Percentiles rank a stretch among this genome's conserved stretches.
These are phyloP conservation scores for Ophonus ardosiacus DNA, from an alignment of 2,888 invertebrate species.

Conservation along the genomic window DNA sequence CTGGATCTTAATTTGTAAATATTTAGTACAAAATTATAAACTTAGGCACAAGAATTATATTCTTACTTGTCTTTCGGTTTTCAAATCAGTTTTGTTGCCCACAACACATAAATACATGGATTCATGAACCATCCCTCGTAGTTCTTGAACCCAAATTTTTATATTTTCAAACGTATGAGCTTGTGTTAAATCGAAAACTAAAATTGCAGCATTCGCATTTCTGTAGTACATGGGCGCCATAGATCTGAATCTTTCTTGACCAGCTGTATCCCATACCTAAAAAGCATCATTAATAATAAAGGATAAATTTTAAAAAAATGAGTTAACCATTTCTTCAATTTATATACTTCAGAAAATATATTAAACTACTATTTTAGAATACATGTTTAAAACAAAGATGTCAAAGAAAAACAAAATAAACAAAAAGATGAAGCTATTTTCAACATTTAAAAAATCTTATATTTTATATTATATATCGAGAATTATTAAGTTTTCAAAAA, in stretches of 20 bases:
- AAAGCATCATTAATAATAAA: neutral
- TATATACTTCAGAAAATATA: too few species aligned
- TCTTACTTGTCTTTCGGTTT: slow-evolving; percentile 80
- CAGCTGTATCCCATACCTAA: slow-evolving; percentile 93
- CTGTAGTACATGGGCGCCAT: slow-evolving; percentile 98
- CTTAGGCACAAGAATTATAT: neutral
- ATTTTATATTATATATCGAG: too few species aligned
- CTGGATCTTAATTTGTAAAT: too few species aligned
- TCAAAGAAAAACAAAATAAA: too few species aligned
- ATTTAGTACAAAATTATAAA: neutral
- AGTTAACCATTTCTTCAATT: too few species aligned
- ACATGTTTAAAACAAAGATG: too few species aligned
- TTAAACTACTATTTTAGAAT: too few species aligned
- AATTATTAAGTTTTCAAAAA: too few species aligned
- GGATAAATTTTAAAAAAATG: too few species aligned
- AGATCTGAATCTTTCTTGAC: slow-evolving; percentile 91
- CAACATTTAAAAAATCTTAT: too few species aligned
- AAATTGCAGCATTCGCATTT: slow-evolving; percentile 92
- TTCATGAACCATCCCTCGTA: slow-evolving; percentile 87
- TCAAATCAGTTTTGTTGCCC: slow-evolving; percentile 91
- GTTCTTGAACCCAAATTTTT: slow-evolving; percentile 91
- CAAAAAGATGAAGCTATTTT: too few species aligned
- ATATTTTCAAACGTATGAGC: slow-evolving; percentile 86
- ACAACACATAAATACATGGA: slow-evolving; percentile 88
- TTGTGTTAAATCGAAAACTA: slow-evolving; percentile 92